Percentiles rank a stretch among this genome's conserved stretches.
phyloP scores from a whole-genome alignment of 2,888 invertebrate species.

The Aquatica leii region DNA sequence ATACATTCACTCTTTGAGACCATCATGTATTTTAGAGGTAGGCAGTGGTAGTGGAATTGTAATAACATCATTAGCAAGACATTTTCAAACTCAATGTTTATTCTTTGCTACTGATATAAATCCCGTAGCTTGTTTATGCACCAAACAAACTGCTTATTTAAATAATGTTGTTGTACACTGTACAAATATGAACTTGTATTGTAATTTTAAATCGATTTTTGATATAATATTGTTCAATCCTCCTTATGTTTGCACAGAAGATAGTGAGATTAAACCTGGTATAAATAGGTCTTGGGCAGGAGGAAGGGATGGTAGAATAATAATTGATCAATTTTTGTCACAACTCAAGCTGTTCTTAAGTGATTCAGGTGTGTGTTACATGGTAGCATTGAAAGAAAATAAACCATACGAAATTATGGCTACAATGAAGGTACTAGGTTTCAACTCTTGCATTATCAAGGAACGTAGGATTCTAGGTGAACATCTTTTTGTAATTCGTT shows the following conservation, averaged over 20 bases:
- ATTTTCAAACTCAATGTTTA: conserved; percentile 63
- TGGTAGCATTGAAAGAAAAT: conserved; percentile 90
- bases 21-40: conserved; percentile 80
- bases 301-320: conserved; percentile 76
- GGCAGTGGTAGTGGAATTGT: conserved; percentile 94
- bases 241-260: conserved; percentile 93
- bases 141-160: conserved; percentile 71
- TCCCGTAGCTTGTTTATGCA: conserved; percentile 76
- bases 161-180: conserved; percentile 74
- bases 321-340: conserved; percentile 78
- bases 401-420: conserved; percentile 75
- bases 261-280: conserved; percentile 71
- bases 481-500: conserved; percentile 83
- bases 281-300: conserved; percentile 82
- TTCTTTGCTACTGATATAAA: conserved; percentile 87
- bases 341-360: conserved; percentile 76
- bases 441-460: conserved; percentile 69
- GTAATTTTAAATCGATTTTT: conserved; percentile 68
- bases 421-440: conserved; percentile 67
- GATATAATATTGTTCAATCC: conserved; percentile 97
- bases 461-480: conserved; percentile 87
- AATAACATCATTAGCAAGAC: conserved; percentile 81
- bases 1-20: conserved; percentile 66
- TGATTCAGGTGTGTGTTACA: conserved; percentile 82
- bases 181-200: conserved; percentile 71